Evolutionary conservation across 2,113 vertebrate genomes (phyloP).

Genomic region (Gallinago media): DNA sequence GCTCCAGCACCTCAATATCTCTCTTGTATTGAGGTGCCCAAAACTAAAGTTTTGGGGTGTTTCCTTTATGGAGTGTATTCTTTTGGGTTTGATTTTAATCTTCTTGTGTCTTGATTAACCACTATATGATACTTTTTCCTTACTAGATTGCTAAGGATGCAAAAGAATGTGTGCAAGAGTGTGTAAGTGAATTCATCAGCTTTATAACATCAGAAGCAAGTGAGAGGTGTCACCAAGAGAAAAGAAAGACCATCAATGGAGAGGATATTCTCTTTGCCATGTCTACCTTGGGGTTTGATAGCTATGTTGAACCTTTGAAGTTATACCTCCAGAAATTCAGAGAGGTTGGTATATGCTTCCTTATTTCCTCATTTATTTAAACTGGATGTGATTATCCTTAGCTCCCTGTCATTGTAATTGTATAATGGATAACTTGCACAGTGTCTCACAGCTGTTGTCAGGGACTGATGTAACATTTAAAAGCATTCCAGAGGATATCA

Average conservation of each 20-base stretch:
- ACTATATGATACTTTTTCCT: background rate
- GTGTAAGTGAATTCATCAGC: conserved; percentile 99
- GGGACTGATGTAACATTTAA: background rate
- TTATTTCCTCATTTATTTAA: background rate
- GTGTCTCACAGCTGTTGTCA: background rate
- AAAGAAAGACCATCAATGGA: conserved; percentile 98
- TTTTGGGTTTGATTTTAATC: background rate
- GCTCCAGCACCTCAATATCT: no score
- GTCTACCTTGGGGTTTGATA: conserved; percentile 98
- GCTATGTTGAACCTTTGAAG: conserved; percentile 97
- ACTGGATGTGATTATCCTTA: background rate
- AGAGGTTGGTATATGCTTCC: conserved; percentile 83
- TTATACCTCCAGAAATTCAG: conserved; percentile 98
- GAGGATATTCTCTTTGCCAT: conserved; percentile 99
- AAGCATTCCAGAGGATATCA: background rate
- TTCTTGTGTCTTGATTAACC: background rate
- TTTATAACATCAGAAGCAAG: conserved; percentile 99
- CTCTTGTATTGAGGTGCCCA: no score
- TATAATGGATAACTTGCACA: background rate
- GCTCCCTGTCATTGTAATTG: background rate
- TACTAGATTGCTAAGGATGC: conserved; percentile 96
- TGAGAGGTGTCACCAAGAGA: conserved; percentile 97
- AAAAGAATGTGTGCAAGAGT: conserved; percentile 98
- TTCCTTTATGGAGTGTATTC: background rate
- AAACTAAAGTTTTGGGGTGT: background rate